Percentiles rank a stretch among this genome's conserved stretches.
phyloP scores from a whole-genome alignment of 2,888 invertebrate species.

The Cerceris rybyensis region DNA sequence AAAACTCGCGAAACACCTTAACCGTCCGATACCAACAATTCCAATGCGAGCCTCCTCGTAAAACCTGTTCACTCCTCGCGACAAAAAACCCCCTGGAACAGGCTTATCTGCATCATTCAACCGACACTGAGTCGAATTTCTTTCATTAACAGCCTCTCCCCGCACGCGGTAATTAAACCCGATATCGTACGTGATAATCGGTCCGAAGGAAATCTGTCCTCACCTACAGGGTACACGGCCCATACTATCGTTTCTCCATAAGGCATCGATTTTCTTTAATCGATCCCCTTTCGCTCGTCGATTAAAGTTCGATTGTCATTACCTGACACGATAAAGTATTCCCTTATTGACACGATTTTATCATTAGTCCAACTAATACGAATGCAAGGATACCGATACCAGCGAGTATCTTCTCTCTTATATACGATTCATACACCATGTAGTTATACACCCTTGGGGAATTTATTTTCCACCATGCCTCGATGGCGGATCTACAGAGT shows the following conservation, averaged over 20 bases:
- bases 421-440: too few relatives aligned
- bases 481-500: too few relatives aligned
- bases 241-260: neutral
- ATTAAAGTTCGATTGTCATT: neutral
- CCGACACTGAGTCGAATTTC: constrained; percentile 4
- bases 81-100: neutral
- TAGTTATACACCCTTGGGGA: too few relatives aligned
- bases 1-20: neutral
- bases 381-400: too few relatives aligned
- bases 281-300: neutral
- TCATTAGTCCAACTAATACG: too few relatives aligned
- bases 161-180: constrained; percentile 10
- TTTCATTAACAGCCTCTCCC: constrained; percentile 5
- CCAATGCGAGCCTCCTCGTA: neutral
- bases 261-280: neutral
- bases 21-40: neutral
- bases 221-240: neutral
- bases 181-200: constrained; percentile 4
- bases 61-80: neutral
- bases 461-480: too few relatives aligned
- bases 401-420: too few relatives aligned
- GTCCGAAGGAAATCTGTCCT: neutral
- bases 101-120: neutral
- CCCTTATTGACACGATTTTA: too few relatives aligned
- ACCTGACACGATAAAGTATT: too few relatives aligned